Percentiles rank a stretch among this genome's conserved stretches.
phyloP scores from a whole-genome alignment of 2,113 vertebrate species.

The Oryzias curvinotus region DNA sequence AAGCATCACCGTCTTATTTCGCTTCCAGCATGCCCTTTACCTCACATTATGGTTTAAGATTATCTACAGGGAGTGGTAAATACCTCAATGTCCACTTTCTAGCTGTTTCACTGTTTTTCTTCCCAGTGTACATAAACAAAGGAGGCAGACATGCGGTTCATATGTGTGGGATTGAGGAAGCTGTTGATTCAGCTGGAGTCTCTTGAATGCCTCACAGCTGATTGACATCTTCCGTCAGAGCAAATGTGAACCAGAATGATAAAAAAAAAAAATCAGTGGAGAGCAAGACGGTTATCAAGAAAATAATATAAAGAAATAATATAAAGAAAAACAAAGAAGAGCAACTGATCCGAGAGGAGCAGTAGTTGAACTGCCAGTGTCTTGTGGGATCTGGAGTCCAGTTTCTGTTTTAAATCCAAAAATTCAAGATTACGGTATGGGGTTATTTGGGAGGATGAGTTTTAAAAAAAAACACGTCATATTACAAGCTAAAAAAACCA shows the following conservation, averaged over 20 bases:
- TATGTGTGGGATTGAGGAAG: constrained; percentile 23
- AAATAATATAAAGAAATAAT: constrained; percentile 16
- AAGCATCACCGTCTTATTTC: constrained; percentile 29
- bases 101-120: constrained; percentile 16
- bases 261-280: constrained; percentile 64
- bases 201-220: constrained; percentile 64
- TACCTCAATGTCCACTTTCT: constrained; percentile 31
- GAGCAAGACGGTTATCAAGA: constrained; percentile 13
- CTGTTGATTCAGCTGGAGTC: constrained; percentile 78
- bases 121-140: constrained; percentile 15
- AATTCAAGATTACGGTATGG: constrained; percentile 38
- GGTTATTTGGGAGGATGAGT: no score
- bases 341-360: constrained; percentile 33
- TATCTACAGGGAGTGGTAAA: constrained; percentile 31
- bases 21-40: constrained; percentile 10
- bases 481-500: no score
- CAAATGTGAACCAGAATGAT: constrained; percentile 76
- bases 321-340: constrained; percentile 10
- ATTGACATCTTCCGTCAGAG: constrained; percentile 71
- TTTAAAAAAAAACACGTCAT: no score
- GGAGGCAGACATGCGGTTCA: not conserved
- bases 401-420: constrained; percentile 52
- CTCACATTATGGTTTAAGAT: constrained; percentile 21
- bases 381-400: constrained; percentile 21
- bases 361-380: constrained; percentile 58